These are phyloP conservation scores for Melanotaenia nigrans DNA, from an alignment of 2,797 vertebrate species.

Conservation along the genomic window DNA sequence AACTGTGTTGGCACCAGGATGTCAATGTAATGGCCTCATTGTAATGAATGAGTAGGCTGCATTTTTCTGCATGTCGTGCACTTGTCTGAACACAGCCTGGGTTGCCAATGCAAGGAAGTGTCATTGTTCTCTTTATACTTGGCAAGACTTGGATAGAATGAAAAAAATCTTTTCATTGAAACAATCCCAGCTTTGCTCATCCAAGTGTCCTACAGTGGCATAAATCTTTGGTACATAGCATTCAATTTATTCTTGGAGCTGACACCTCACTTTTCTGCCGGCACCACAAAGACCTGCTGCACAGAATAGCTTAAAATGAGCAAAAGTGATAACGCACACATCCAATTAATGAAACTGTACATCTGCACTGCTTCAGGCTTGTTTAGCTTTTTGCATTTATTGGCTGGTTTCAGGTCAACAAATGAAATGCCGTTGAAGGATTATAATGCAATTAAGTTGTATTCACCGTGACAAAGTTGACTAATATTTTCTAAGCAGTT, in stretches of 20 bases:
- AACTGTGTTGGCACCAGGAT: not conserved
- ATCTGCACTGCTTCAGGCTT: conserved; percentile 25
- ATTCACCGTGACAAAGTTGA: conserved; percentile 54
- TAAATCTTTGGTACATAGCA: conserved; percentile 39
- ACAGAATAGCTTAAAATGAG: conserved; percentile 31
- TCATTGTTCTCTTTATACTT: conserved; percentile 29
- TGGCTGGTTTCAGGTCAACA: conserved; percentile 51
- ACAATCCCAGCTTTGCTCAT: conserved; percentile 31
- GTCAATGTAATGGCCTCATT: conserved; percentile 10
- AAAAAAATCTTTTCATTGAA: conserved; percentile 15
- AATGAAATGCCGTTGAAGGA: conserved; percentile 46
- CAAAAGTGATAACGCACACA: conserved; percentile 24
- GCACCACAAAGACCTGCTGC: conserved; percentile 27
- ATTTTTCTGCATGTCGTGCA: not conserved
- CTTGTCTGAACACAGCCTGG: conserved; percentile 18
- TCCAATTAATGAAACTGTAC: conserved; percentile 30
- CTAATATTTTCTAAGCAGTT: conserved; percentile 58
- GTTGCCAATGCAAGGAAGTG: conserved; percentile 15
- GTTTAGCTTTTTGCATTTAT: conserved; percentile 44
- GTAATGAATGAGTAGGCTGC: conserved; percentile 21
- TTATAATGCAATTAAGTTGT: conserved; percentile 53
- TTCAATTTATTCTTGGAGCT: conserved; percentile 41
- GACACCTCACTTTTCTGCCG: conserved; percentile 21
- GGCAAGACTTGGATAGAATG: conserved; percentile 22
- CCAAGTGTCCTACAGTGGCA: conserved; percentile 27